Percentiles rank a stretch among this genome's conserved stretches.
phyloP scores from a whole-genome alignment of 37 sponge, comb jelly and placozoan genomes.

The Agelas oroides region DNA sequence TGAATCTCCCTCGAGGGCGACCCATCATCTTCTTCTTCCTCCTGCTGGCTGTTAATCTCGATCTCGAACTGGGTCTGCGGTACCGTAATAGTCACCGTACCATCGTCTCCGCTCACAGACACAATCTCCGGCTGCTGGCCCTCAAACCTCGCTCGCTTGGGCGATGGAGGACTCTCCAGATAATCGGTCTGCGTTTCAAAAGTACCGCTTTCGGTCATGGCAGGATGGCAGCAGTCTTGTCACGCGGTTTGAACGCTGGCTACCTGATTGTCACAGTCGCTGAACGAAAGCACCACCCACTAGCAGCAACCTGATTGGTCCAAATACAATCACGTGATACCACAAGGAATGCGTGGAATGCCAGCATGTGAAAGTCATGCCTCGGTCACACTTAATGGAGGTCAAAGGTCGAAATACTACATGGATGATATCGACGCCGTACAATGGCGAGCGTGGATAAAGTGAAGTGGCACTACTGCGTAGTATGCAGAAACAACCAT shows the following conservation, averaged over 20 bases:
- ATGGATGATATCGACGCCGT: too few species aligned
- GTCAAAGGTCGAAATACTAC: slow-evolving; percentile 23
- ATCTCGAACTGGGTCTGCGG: slow-evolving; percentile 71
- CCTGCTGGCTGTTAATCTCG: slow-evolving; percentile 57
- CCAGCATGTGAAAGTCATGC: not conserved
- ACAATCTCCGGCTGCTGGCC: not conserved
- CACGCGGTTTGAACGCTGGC: slow-evolving; percentile 11
- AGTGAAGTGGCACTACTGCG: slow-evolving; percentile 40
- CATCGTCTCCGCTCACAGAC: slow-evolving; percentile 10
- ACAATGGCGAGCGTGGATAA: not conserved
- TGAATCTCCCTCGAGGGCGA: slow-evolving; percentile 11
- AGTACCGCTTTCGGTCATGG: slow-evolving; percentile 36
- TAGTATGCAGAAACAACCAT: slow-evolving; percentile 71
- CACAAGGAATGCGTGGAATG: too few species aligned
- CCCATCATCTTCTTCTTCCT: slow-evolving; percentile 19
- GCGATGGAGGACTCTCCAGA: slow-evolving; percentile 1
- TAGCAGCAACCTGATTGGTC: slow-evolving; percentile 22
- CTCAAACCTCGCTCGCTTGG: slow-evolving; percentile 48
- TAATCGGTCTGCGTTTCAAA: slow-evolving; percentile 26
- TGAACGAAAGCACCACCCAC: not conserved
- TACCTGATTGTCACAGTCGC: slow-evolving; percentile 45
- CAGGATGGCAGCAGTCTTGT: slow-evolving; percentile 2
- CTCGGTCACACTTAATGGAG: not conserved
- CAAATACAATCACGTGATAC: slow-evolving; percentile 1
- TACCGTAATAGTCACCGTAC: slow-evolving; percentile 43